Percentiles rank a stretch among this genome's conserved stretches.
phyloP scores from a whole-genome alignment of 2,797 vertebrate species.

The Micropoecilia bifurca region DNA sequence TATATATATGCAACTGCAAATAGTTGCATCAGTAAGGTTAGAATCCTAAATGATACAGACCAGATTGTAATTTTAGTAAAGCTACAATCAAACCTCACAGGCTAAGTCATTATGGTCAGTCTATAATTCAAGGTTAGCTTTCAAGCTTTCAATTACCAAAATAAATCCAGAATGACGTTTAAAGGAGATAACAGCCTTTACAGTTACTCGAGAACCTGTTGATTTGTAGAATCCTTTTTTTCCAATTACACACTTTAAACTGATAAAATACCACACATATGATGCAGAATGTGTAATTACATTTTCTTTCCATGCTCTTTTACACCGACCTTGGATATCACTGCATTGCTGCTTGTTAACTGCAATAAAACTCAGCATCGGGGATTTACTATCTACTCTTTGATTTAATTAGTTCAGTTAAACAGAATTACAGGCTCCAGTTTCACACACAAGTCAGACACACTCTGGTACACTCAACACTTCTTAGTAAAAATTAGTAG shows the following conservation, averaged over 20 bases:
- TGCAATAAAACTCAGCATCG: neutral
- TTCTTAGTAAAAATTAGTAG: neutral
- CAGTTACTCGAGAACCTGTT: neutral
- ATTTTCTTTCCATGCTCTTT: neutral
- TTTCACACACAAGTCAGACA: neutral
- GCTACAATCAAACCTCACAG: neutral
- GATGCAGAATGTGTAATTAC: neutral
- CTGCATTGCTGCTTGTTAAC: neutral
- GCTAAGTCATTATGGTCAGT: neutral
- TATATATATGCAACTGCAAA: too few relatives aligned
- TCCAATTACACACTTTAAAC: neutral
- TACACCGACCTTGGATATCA: neutral
- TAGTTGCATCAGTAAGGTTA: neutral
- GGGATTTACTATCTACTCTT: neutral
- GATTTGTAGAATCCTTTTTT: neutral
- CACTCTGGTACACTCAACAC: neutral
- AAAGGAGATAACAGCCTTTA: neutral
- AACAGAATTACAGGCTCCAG: neutral
- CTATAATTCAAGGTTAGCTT: neutral
- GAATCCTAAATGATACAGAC: neutral
- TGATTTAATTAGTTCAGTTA: neutral
- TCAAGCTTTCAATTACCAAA: neutral
- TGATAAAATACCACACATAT: neutral
- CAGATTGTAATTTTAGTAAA: neutral
- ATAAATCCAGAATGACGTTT: neutral